Evolutionary conservation across 64 coral and sea anemone genomes (phyloP).

Genomic region (Montipora sp.): DNA sequence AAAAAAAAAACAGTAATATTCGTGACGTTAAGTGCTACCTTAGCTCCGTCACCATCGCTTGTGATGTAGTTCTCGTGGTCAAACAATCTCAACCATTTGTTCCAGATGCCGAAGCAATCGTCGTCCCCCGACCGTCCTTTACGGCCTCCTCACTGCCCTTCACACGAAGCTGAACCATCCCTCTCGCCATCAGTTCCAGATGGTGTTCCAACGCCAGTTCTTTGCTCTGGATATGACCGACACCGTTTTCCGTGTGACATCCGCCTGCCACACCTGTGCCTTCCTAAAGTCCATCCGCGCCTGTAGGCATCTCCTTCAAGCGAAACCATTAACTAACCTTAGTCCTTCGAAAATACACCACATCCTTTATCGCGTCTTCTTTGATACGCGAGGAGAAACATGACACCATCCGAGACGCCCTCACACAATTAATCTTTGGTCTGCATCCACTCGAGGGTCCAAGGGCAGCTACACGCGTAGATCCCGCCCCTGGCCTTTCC

Average conservation of each 20-base stretch:
- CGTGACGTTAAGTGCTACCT: background rate
- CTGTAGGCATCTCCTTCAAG: too few relatives aligned
- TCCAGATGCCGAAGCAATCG: background rate
- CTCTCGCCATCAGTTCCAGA: conserved; percentile 28
- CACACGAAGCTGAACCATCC: conserved; percentile 27
- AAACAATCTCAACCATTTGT: background rate
- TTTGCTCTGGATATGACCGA: conserved; percentile 48
- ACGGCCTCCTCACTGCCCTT: conserved; percentile 22
- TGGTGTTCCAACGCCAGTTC: conserved; percentile 21
- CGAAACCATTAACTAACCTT: conserved; percentile 14
- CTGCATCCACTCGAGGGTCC: conserved; percentile 54
- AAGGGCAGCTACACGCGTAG: conserved; percentile 48
- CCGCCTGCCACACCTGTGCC: conserved; percentile 35
- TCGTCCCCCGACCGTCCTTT: conserved; percentile 2
- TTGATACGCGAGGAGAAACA: conserved; percentile 40
- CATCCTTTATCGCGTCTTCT: conserved; percentile 3
- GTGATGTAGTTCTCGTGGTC: background rate
- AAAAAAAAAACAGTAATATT: background rate
- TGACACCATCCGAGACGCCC: conserved; percentile 36
- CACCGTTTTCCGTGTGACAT: background rate
- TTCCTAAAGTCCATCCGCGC: background rate
- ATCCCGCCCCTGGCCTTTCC: background rate
- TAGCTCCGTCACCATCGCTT: background rate
- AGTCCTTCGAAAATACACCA: conserved; percentile 44
- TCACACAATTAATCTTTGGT: conserved; percentile 34